Base-by-base conservation (phyloP, 2,888 invertebrate species). In the Molanna angustata region DNA sequence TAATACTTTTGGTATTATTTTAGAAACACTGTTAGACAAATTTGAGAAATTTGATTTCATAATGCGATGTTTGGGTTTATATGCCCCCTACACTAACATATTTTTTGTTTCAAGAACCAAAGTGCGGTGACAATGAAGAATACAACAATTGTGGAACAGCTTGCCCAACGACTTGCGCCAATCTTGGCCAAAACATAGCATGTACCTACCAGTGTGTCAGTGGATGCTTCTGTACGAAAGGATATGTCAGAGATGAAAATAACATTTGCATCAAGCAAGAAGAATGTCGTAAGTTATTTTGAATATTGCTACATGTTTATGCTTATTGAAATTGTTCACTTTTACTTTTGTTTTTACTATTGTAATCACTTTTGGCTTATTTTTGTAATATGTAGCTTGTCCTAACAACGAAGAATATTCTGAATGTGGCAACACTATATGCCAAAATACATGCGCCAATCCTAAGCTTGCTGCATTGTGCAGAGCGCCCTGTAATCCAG, bases 401-500 rank as follows among this genome's bases (percentile, higher is more conserved):
- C 21, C 13, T 7, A 4, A 6, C 11, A 20, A 43, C 1, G 52
- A 52, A 37, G 47, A 40, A 4, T 37, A 42, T 11, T 52, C 52
- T 9, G 52, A 48, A 18, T 52, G 52, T 22, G 52, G 52, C 17
- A 41, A 39, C 22, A 48, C 41, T 35, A 31, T 4, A 14, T 52
- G 52, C 35, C 52, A 52, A 20, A 48, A 52, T 14, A 52, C 52
- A 7, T 52, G 52, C 18, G 35, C 31, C 2, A 35, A 42, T 18
- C 52, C 52, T 14, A 42, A n/a, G 11, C 6, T 33, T 13, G 13
- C 22, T 16, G 33, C 16, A 19, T 9, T 31, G 9, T 39, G 48
- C 21, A 52, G 22, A 19, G 22, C 47, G n/a, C 14, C 13, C 6
- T 52, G 52, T 27, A n/a, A 3, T 3, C 22, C 47, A 13, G 57